phyloP scores from a whole-genome alignment of 1,140 invertebrate species.

The Lepidurus arcticus region DNA sequence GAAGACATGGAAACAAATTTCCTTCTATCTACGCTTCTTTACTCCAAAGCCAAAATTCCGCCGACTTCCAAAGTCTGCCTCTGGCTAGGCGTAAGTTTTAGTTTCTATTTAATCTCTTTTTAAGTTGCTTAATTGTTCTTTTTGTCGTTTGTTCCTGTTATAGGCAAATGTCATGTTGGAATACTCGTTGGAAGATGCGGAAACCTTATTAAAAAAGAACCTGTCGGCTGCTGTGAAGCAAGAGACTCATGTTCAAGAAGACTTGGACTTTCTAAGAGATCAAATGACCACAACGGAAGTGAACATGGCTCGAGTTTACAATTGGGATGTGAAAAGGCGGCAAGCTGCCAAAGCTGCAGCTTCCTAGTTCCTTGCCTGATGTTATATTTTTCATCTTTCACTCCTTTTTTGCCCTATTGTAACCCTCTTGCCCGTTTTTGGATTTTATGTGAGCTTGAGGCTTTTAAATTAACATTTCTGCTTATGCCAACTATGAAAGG shows the following conservation, averaged over 20 bases:
- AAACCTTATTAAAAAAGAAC: constrained; percentile 79
- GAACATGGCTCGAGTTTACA: constrained; percentile 93
- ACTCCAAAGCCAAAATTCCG: constrained; percentile 76
- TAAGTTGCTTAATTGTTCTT: constrained; percentile 15
- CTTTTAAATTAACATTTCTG: not conserved
- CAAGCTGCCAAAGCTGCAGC: constrained; percentile 53
- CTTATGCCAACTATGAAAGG: not conserved
- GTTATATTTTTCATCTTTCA: not conserved
- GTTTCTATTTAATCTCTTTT: constrained; percentile 30
- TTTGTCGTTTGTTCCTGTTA: constrained; percentile 34
- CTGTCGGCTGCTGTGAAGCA: constrained; percentile 79
- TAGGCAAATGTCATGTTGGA: constrained; percentile 97
- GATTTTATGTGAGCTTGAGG: not conserved
- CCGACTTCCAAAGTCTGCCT: constrained; percentile 90
- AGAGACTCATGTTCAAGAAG: constrained; percentile 76
- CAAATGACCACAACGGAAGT: constrained; percentile 98
- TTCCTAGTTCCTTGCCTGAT: not conserved
- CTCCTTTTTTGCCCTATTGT: not conserved
- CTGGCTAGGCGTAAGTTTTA: constrained; percentile 76
- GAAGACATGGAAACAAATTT: constrained; percentile 80
- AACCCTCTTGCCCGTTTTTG: not conserved
- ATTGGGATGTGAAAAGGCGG: constrained; percentile 89
- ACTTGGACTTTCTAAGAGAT: constrained; percentile 88
- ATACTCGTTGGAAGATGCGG: constrained; percentile 88
- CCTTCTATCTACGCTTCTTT: constrained; percentile 91